Evolutionary conservation across 2,113 vertebrate genomes (phyloP).

Genomic region (Megaleporinus macrocephalus): DNA sequence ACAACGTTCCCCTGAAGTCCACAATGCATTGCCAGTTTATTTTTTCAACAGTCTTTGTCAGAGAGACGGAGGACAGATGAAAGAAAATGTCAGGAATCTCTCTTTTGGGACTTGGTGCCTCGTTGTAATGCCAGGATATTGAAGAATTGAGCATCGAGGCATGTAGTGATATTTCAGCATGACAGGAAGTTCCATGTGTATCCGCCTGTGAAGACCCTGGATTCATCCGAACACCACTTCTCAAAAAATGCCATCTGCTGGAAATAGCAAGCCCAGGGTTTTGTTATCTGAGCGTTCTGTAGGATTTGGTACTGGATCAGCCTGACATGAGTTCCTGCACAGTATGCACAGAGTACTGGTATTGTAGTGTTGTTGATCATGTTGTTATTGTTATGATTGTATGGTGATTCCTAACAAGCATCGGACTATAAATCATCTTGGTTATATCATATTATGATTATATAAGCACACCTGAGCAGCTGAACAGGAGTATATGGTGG

Average conservation of each 20-base stretch:
- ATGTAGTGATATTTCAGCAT: constrained; percentile 57
- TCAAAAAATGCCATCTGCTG: constrained; percentile 7
- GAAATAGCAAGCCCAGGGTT: neutral
- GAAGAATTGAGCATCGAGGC: constrained; percentile 55
- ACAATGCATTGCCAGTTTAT: neutral
- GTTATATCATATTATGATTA: no score
- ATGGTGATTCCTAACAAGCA: no score
- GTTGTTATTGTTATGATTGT: no score
- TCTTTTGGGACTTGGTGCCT: neutral
- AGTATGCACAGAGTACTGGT: no score
- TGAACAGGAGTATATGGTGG: no score
- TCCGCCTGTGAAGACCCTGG: constrained; percentile 24
- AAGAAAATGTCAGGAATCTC: constrained; percentile 8
- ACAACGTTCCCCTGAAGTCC: no score
- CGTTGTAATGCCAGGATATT: constrained; percentile 57
- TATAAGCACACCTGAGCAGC: no score
- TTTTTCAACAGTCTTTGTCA: neutral
- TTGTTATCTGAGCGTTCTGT: neutral
- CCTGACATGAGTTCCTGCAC: neutral
- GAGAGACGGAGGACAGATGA: neutral
- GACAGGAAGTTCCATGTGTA: constrained; percentile 68
- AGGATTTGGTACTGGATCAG: no score
- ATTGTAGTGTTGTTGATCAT: no score
- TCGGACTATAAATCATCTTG: no score
- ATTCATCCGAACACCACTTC: neutral